A percentile compares a stretch with the other conserved stretches of the same genome.
Conservation (phyloP, 2,113 vertebrate species). For the Platanista minor region DNA sequence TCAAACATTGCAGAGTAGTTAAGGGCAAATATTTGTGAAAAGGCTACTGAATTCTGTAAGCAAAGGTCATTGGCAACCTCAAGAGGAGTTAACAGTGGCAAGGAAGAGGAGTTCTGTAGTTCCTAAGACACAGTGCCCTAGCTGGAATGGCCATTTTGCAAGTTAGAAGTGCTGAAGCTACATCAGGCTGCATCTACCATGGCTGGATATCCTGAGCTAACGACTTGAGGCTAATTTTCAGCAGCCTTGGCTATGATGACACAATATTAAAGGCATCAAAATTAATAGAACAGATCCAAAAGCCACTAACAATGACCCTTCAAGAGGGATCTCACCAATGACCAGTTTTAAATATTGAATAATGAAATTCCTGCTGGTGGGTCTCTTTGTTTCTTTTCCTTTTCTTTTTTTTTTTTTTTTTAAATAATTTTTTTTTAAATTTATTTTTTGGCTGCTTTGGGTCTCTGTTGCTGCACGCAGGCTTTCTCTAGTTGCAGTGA, state of each 20-base stretch:
- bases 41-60: background rate
- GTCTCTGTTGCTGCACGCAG: no score
- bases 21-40: background rate
- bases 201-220: background rate
- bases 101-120: background rate
- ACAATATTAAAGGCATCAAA: background rate
- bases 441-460: no score
- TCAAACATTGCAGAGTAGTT: background rate
- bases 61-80: background rate
- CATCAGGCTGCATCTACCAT: background rate
- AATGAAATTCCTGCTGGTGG: background rate
- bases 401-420: no score
- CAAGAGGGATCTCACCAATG: background rate
- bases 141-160: background rate
- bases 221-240: background rate
- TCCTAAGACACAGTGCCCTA: background rate
- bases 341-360: background rate
- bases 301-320: background rate
- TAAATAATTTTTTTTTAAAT: fast-evolving
- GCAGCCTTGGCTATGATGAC: background rate
- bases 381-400: background rate
- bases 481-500: no score
- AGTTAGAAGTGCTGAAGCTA: background rate
- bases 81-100: background rate
- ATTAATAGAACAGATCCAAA: background rate